These are phyloP conservation scores for Bradysia coprophila DNA, from an alignment of 1,140 invertebrate genomes.

Conservation along the genomic window DNA sequence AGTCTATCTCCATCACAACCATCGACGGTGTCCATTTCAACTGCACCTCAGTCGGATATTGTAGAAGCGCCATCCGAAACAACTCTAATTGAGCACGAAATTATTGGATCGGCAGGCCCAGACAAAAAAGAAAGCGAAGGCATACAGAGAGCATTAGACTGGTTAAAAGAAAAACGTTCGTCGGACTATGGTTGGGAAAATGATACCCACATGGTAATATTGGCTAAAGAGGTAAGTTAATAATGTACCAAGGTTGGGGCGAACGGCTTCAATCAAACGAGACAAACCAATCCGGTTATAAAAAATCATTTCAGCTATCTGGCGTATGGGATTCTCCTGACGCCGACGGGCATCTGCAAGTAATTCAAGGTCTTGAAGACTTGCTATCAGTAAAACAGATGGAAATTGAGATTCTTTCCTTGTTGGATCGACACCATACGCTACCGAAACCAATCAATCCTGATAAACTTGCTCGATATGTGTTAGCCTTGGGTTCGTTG, in stretches of 20 bases:
- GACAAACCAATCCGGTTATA: too few relatives aligned
- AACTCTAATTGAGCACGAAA: slow-evolving; percentile 5
- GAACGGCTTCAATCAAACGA: too few relatives aligned
- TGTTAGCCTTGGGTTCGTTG: slow-evolving; percentile 50
- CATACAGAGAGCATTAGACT: slow-evolving; percentile 40
- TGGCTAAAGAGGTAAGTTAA: slow-evolving; percentile 32
- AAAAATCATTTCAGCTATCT: slow-evolving; percentile 9
- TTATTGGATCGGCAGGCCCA: slow-evolving; percentile 18
- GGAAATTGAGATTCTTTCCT: slow-evolving; percentile 62
- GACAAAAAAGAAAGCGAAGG: slow-evolving; percentile 30
- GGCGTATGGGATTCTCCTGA: slow-evolving; percentile 26
- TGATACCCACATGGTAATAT: slow-evolving; percentile 50
- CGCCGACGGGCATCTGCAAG: slow-evolving; percentile 17
- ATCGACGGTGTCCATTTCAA: not conserved
- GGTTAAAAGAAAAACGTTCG: slow-evolving; percentile 44
- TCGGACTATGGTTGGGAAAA: slow-evolving; percentile 58
- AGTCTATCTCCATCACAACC: not conserved
- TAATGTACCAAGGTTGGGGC: too few relatives aligned
- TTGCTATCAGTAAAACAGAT: slow-evolving; percentile 63
- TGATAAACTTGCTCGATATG: slow-evolving; percentile 50
- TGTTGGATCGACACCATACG: slow-evolving; percentile 33
- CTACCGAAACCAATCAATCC: slow-evolving; percentile 42
- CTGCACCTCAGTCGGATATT: not conserved
- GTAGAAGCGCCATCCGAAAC: not conserved
- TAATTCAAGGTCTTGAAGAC: slow-evolving; percentile 37